Evolutionary conservation across 2,888 invertebrate species (phyloP).

Genomic region (Gari tellinella): DNA sequence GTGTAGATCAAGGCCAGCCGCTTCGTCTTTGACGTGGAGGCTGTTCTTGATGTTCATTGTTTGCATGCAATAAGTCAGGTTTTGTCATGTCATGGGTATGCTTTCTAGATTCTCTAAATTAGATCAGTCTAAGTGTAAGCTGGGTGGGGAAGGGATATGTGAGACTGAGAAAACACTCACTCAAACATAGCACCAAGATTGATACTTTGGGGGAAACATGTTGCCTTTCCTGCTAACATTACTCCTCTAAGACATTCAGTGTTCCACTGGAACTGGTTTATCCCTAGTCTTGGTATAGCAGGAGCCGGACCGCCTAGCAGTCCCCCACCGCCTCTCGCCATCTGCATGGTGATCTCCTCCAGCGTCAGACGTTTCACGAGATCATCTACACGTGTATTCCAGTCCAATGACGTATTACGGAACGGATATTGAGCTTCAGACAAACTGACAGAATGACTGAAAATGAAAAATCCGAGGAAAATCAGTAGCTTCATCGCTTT

Average conservation of each 20-base stretch:
- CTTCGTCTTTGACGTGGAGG: too few species aligned
- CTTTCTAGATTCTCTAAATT: too few species aligned
- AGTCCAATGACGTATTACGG: slow-evolving; percentile 63
- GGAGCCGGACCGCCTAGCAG: slow-evolving; percentile 72
- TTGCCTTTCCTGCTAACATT: slow-evolving; percentile 75
- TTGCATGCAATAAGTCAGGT: too few species aligned
- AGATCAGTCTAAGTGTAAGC: too few species aligned
- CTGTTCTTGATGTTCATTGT: too few species aligned
- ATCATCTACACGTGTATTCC: slow-evolving; percentile 69
- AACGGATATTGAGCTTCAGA: slow-evolving; percentile 58
- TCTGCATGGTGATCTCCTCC: slow-evolving; percentile 64
- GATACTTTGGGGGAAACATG: slow-evolving; percentile 80
- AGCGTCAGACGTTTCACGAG: slow-evolving; percentile 67
- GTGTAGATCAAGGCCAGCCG: too few species aligned
- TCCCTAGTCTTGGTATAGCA: slow-evolving; percentile 72
- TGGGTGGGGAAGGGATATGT: too few species aligned
- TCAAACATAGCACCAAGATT: slow-evolving; percentile 80
- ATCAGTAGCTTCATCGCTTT: too few species aligned
- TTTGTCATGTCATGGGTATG: too few species aligned
- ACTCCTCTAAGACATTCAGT: slow-evolving; percentile 80
- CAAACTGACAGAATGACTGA: too few species aligned
- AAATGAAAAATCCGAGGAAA: too few species aligned
- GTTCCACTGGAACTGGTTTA: slow-evolving; percentile 77
- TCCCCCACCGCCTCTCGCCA: slow-evolving; percentile 32
- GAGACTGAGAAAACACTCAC: slow-evolving; percentile 48